Conservation (phyloP, 2,797 vertebrate genomes). For the Cyclura pinguis region DNA sequence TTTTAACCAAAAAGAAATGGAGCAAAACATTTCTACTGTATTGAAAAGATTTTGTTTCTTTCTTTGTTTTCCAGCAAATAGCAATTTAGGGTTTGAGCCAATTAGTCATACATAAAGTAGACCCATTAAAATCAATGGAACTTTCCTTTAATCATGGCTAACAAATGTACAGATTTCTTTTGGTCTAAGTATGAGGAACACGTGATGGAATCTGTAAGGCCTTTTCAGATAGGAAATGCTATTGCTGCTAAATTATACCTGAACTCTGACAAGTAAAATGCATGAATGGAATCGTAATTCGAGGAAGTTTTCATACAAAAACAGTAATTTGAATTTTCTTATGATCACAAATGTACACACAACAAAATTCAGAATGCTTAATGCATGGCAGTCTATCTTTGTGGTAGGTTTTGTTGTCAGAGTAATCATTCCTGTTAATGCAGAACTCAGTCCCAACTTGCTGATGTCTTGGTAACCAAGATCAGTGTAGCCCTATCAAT, state of each 20-base stretch:
- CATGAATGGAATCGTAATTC: not conserved
- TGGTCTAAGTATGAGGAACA: not conserved
- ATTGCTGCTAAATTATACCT: not conserved
- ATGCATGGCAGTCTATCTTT: not conserved
- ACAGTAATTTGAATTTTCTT: not conserved
- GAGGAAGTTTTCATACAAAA: not conserved
- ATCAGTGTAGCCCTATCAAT: no score
- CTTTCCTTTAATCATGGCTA: not conserved
- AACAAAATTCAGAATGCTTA: not conserved
- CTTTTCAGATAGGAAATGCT: not conserved
- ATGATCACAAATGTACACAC: no score
- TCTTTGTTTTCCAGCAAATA: not conserved
- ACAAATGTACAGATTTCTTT: not conserved
- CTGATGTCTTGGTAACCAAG: not conserved
- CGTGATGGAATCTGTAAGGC: not conserved
- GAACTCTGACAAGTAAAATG: not conserved
- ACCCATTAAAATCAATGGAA: not conserved
- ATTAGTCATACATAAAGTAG: not conserved
- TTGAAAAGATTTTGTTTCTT: not conserved
- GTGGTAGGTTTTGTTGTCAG: not conserved
- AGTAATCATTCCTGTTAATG: not conserved
- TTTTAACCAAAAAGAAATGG: not conserved
- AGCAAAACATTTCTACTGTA: not conserved
- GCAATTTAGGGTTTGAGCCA: not conserved
- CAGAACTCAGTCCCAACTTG: not conserved